These are phyloP conservation scores for Podarcis raffonei DNA, from an alignment of 2,113 vertebrate species.

Conservation along the genomic window DNA sequence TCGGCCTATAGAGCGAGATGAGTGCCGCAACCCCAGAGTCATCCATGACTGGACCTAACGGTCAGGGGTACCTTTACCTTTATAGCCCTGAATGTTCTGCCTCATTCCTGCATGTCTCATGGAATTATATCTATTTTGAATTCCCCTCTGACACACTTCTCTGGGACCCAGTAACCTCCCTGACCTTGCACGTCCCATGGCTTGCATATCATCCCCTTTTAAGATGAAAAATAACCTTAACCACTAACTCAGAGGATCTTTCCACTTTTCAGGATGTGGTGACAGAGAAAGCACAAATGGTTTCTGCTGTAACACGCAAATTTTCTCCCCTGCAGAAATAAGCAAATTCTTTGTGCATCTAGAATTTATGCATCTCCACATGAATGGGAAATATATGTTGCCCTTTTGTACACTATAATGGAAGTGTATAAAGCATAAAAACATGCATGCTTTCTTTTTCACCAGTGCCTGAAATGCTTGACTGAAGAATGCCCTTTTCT, in stretches of 20 bases:
- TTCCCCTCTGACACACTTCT: background rate
- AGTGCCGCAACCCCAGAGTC: too few relatives aligned
- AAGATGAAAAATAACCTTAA: background rate
- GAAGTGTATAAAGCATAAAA: background rate
- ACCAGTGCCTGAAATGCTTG: background rate
- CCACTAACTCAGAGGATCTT: background rate
- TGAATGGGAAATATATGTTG: background rate
- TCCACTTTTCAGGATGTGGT: background rate
- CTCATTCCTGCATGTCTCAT: background rate
- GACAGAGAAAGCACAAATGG: background rate
- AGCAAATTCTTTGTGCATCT: background rate
- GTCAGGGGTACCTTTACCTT: background rate
- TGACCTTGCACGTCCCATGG: background rate
- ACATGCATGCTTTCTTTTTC: background rate
- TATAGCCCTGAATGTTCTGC: background rate
- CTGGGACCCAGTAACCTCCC: background rate
- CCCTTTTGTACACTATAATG: background rate
- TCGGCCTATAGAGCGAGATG: too few relatives aligned
- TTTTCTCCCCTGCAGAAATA: background rate
- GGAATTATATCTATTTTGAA: background rate
- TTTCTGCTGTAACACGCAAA: background rate
- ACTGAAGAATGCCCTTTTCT: background rate
- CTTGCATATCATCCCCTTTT: background rate
- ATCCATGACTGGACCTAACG: too few relatives aligned
- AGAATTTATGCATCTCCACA: background rate